These are phyloP conservation scores for Leptinotarsa tumamoca DNA, from an alignment of 2,888 invertebrate genomes.

Conservation along the genomic window DNA sequence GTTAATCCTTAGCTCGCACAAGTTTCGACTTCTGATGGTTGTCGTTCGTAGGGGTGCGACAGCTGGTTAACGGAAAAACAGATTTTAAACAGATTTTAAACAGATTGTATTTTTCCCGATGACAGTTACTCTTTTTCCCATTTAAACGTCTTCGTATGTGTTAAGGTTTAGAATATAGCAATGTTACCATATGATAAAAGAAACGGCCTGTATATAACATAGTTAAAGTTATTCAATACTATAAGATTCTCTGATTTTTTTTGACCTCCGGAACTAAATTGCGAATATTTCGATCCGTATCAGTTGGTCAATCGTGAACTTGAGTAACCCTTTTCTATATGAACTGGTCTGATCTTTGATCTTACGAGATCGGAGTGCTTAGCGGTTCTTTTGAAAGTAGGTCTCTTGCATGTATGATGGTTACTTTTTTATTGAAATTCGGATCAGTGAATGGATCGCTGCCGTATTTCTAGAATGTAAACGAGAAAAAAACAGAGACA, in stretches of 20 bases:
- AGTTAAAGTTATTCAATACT: neutral
- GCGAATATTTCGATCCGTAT: constrained; percentile 8
- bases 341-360: constrained; percentile 16
- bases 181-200: too few relatives aligned
- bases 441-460: constrained; percentile 3
- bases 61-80: too few relatives aligned
- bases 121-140: too few relatives aligned
- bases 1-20: too few relatives aligned
- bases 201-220: too few relatives aligned
- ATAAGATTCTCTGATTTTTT: neutral
- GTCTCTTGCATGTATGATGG: constrained; percentile 17
- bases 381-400: constrained; percentile 20
- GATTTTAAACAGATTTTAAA: too few relatives aligned
- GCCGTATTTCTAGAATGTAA: neutral
- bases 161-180: too few relatives aligned
- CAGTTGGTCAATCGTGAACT: constrained; percentile 15
- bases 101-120: too few relatives aligned
- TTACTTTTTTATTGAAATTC: constrained; percentile 12
- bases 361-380: constrained; percentile 12
- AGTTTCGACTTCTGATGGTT: too few relatives aligned
- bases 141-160: too few relatives aligned
- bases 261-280: neutral
- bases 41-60: too few relatives aligned
- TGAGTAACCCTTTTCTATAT: constrained; percentile 18
- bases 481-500: neutral